These are phyloP conservation scores for Canis aureus DNA, from an alignment of 2,113 vertebrate species.

Conservation along the genomic window DNA sequence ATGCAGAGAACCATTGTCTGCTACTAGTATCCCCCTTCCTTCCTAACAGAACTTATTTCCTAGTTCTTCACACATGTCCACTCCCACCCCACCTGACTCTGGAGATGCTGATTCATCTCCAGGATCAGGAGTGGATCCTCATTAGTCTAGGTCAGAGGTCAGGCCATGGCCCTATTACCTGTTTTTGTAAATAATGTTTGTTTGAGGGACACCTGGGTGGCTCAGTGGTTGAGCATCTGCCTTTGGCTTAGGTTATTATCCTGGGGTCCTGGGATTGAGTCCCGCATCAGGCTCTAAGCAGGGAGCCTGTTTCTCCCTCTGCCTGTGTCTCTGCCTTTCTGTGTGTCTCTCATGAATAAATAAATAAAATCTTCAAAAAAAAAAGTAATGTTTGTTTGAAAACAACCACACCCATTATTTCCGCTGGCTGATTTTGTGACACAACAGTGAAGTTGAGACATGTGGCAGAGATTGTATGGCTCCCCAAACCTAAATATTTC, in stretches of 20 bases:
- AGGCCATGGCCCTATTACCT: neutral
- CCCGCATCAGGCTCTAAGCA: too few species aligned
- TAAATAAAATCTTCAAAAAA: too few species aligned
- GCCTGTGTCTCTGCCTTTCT: too few species aligned
- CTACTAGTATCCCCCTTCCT: neutral
- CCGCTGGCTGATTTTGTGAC: neutral
- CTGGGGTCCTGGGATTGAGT: too few species aligned
- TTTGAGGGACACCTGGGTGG: neutral
- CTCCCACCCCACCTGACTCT: neutral
- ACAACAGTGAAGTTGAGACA: neutral
- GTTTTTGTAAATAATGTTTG: neutral
- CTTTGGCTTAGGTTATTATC: too few species aligned
- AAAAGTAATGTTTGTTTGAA: neutral
- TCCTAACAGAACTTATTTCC: neutral
- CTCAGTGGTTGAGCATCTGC: too few species aligned
- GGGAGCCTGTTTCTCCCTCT: too few species aligned
- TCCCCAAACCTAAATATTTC: neutral
- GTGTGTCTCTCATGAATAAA: too few species aligned
- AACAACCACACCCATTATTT: neutral
- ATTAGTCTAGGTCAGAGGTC: neutral
- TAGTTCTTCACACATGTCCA: neutral
- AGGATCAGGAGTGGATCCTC: neutral
- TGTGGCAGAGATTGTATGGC: neutral
- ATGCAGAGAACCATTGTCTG: neutral
- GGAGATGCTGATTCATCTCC: neutral